Conservation (phyloP, 1,140 invertebrate species). For the Sminthurides bifidus region DNA sequence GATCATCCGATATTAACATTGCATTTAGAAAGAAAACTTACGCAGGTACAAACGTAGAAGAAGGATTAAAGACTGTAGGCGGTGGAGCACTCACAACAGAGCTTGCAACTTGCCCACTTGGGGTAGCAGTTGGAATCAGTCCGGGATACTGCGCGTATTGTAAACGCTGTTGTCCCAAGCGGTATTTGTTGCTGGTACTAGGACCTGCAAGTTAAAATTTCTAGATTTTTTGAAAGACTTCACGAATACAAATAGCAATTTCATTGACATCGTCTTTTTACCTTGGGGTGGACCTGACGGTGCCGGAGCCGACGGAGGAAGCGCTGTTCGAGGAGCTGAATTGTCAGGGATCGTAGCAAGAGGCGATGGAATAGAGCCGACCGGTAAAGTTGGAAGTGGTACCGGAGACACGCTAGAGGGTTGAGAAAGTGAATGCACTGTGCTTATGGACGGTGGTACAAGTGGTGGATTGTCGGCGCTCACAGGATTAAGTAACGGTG, state of each 20-base stretch:
- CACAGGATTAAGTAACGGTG: not conserved
- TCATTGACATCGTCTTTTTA: not conserved
- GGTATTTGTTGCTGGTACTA: not conserved
- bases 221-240: not conserved
- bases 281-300: not conserved
- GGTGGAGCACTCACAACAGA: not conserved
- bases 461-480: not conserved
- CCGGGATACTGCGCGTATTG: conserved; percentile 19
- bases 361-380: not conserved
- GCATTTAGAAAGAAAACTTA: too few species aligned
- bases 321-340: not conserved
- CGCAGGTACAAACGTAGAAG: too few species aligned
- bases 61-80: not conserved
- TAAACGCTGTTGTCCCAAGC: conserved; percentile 3
- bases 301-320: too few species aligned
- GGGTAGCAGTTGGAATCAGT: not conserved
- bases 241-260: too few species aligned
- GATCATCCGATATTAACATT: too few species aligned
- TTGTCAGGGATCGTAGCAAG: not conserved
- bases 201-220: not conserved
- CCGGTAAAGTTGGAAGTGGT: not conserved
- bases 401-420: not conserved
- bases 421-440: not conserved
- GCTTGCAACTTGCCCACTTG: not conserved
- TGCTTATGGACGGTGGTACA: too few species aligned